Evolutionary conservation across 2,797 vertebrate genomes (phyloP).

Genomic region (Tapera naevia): DNA sequence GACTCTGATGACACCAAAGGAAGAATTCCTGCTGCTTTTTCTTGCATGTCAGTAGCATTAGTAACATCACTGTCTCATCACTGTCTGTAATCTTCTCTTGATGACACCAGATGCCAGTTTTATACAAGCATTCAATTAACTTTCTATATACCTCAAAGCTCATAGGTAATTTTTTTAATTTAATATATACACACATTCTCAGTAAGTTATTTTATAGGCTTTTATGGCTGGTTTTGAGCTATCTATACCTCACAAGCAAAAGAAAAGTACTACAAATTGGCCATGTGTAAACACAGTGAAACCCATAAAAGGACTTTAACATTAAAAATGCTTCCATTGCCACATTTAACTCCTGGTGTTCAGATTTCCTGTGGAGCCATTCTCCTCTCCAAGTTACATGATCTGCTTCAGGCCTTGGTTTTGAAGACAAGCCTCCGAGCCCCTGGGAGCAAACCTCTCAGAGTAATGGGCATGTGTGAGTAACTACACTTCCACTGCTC

Average conservation of each 20-base stretch:
- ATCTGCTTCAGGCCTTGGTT: background rate
- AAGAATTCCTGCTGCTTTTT: constrained; percentile 18
- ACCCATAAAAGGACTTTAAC: background rate
- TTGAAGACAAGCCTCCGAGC: background rate
- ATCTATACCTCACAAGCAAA: background rate
- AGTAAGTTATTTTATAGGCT: background rate
- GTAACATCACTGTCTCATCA: constrained; percentile 18
- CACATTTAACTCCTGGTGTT: background rate
- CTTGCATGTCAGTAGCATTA: background rate
- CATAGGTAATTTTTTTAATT: background rate
- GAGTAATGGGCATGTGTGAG: background rate
- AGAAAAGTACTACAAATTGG: background rate
- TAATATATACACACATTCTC: background rate
- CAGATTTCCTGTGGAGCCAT: background rate
- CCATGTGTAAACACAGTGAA: background rate
- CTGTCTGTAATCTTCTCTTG: background rate
- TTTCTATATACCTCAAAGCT: background rate
- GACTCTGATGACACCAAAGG: background rate
- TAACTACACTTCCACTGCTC: background rate
- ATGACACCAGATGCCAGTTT: constrained; percentile 15
- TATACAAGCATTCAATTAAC: background rate
- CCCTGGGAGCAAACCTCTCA: background rate
- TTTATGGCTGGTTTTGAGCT: background rate
- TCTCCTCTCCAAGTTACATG: background rate
- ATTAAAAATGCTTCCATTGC: background rate